Conservation (phyloP, 1,140 invertebrate genomes). For the Caenorhabditis briggsae region DNA sequence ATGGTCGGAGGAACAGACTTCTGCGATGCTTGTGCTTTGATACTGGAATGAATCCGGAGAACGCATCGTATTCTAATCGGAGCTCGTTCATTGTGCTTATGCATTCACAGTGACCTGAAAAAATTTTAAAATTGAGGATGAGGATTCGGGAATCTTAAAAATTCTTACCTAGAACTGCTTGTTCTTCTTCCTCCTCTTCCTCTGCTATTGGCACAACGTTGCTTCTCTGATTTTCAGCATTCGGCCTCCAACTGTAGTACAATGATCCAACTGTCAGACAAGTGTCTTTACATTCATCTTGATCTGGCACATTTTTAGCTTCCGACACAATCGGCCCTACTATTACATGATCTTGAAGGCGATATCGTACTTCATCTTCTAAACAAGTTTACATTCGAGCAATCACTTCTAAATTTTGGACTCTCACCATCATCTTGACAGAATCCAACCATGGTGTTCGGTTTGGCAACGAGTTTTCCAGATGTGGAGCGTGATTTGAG, state of each 20-base stretch:
- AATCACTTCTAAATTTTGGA: slow-evolving; percentile 38
- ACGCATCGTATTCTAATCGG: slow-evolving; percentile 45
- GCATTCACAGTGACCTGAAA: slow-evolving; percentile 47
- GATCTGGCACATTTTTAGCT: slow-evolving; percentile 22
- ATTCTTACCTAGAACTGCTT: slow-evolving; percentile 24
- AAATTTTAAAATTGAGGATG: background rate
- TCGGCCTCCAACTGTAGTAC: slow-evolving; percentile 32
- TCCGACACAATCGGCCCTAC: slow-evolving; percentile 13
- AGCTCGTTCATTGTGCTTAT: slow-evolving; percentile 47
- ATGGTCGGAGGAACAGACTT: slow-evolving; percentile 12
- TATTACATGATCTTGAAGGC: slow-evolving; percentile 52
- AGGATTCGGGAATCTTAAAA: background rate
- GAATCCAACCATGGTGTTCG: slow-evolving; percentile 50
- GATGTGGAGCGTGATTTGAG: slow-evolving; percentile 25
- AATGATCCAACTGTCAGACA: slow-evolving; percentile 29
- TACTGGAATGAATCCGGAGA: slow-evolving; percentile 29
- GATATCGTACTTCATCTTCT: slow-evolving; percentile 55
- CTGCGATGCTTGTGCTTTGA: slow-evolving; percentile 33
- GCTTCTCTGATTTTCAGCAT: slow-evolving; percentile 21
- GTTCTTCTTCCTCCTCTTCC: slow-evolving; percentile 37
- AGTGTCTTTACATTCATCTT: slow-evolving; percentile 14
- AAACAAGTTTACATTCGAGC: slow-evolving; percentile 55
- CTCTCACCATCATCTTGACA: slow-evolving; percentile 52
- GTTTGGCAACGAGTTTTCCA: slow-evolving; percentile 35
- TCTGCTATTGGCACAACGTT: slow-evolving; percentile 19